Percentiles rank a stretch among this genome's conserved stretches.
These are phyloP conservation scores for Caranx ignobilis DNA, from an alignment of 2,113 vertebrate genomes.

Conservation along the genomic window DNA sequence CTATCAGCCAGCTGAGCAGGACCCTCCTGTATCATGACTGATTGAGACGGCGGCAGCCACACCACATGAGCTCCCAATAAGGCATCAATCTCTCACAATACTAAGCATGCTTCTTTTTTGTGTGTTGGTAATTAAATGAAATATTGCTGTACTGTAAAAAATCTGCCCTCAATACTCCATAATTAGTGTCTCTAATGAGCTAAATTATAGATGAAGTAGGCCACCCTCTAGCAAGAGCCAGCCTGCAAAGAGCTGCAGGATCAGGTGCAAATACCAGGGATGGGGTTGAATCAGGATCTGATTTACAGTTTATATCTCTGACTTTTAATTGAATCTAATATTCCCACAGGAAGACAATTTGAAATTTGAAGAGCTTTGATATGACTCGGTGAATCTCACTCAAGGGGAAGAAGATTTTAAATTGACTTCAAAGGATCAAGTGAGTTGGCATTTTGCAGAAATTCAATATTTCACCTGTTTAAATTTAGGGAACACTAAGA, in stretches of 20 bases:
- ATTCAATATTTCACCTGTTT: neutral
- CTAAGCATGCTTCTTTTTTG: constrained; percentile 5
- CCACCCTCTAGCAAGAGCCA: constrained; percentile 54
- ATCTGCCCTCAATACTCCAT: constrained; percentile 49
- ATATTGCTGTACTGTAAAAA: constrained; percentile 33
- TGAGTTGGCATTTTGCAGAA: neutral
- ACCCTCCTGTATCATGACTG: constrained; percentile 29
- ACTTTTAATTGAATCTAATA: constrained; percentile 34
- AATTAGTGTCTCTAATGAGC: constrained; percentile 71
- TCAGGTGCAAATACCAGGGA: constrained; percentile 38
- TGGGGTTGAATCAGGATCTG: constrained; percentile 12
- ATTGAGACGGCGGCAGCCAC: constrained; percentile 15
- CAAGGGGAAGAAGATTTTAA: neutral
- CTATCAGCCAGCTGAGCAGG: constrained; percentile 76
- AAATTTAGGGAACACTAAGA: neutral
- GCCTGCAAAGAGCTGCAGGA: constrained; percentile 47
- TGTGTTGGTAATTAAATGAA: constrained; percentile 43
- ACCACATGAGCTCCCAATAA: neutral
- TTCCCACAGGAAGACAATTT: neutral
- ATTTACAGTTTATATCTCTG: constrained; percentile 20
- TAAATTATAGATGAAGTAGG: constrained; percentile 79
- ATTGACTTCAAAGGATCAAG: neutral
- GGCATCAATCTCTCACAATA: constrained; percentile 39
- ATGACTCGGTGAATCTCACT: constrained; percentile 8
- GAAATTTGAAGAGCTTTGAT: constrained; percentile 3